Percentiles rank a stretch among this genome's conserved stretches.
These are phyloP conservation scores for Caretta caretta DNA, from an alignment of 2,113 vertebrate species.

Conservation along the genomic window DNA sequence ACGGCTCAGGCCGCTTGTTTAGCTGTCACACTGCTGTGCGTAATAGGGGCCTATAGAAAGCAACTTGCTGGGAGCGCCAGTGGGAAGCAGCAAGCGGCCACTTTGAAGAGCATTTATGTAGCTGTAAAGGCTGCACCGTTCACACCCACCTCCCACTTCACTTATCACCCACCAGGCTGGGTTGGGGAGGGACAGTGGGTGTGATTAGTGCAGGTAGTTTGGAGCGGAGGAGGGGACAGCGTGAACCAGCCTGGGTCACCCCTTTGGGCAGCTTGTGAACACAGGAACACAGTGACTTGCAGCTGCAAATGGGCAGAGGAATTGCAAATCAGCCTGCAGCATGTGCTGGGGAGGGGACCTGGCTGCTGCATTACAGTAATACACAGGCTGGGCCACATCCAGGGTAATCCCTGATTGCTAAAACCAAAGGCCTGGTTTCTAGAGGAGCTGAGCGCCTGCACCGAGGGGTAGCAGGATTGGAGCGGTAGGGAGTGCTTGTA, in stretches of 20 bases:
- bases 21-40: background rate
- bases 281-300: background rate
- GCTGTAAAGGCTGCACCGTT: background rate
- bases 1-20: background rate
- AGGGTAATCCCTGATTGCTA: too few species aligned
- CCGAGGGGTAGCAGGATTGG: background rate
- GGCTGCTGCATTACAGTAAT: background rate
- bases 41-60: background rate
- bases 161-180: background rate
- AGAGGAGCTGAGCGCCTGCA: too few species aligned
- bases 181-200: background rate
- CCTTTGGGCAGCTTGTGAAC: background rate
- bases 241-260: background rate
- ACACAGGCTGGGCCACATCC: too few species aligned
- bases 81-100: background rate
- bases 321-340: background rate
- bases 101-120: background rate
- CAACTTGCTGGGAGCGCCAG: background rate
- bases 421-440: too few species aligned
- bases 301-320: background rate
- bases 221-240: too few species aligned
- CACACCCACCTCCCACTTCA: background rate
- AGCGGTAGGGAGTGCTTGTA: background rate
- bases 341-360: background rate
- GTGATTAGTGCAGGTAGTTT: background rate